phyloP scores from a whole-genome alignment of 2,113 vertebrate species.

The Fukomys damarensis region DNA sequence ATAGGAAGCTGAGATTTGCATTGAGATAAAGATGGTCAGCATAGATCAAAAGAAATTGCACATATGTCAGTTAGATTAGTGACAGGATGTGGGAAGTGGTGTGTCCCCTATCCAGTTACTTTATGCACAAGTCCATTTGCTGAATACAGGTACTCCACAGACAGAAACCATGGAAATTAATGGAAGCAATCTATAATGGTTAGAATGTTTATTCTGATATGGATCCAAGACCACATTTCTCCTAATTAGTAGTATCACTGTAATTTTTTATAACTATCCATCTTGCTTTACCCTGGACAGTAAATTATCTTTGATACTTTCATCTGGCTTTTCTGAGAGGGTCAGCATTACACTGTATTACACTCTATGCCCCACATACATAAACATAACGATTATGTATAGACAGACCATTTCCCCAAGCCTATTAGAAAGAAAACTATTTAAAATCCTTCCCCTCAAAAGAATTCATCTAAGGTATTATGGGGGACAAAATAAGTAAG shows the following conservation, averaged over 20 bases:
- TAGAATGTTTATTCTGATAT: constrained; percentile 75
- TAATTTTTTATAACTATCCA: constrained; percentile 74
- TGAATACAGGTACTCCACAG: constrained; percentile 60
- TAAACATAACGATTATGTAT: constrained; percentile 25
- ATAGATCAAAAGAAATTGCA: constrained; percentile 84
- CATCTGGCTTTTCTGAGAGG: constrained; percentile 68
- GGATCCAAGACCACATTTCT: constrained; percentile 76
- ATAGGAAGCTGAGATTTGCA: constrained; percentile 83
- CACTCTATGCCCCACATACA: constrained; percentile 22
- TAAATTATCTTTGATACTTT: constrained; percentile 77
- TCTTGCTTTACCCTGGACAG: constrained; percentile 60
- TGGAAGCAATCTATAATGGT: constrained; percentile 64
- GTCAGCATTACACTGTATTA: constrained; percentile 41
- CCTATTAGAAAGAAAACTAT: constrained; percentile 21
- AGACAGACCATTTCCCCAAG: constrained; percentile 26
- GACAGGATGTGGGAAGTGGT: constrained; percentile 82
- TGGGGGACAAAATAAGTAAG: not conserved
- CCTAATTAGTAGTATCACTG: constrained; percentile 69
- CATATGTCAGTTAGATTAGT: constrained; percentile 80
- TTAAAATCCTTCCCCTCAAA: not conserved
- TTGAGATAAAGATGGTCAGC: constrained; percentile 82
- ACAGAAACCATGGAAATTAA: constrained; percentile 73
- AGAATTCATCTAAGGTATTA: not conserved
- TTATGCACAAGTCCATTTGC: constrained; percentile 65
- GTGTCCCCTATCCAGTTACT: constrained; percentile 79